Conservation (phyloP, 1,140 invertebrate species). For the Lepidurus couesii region DNA sequence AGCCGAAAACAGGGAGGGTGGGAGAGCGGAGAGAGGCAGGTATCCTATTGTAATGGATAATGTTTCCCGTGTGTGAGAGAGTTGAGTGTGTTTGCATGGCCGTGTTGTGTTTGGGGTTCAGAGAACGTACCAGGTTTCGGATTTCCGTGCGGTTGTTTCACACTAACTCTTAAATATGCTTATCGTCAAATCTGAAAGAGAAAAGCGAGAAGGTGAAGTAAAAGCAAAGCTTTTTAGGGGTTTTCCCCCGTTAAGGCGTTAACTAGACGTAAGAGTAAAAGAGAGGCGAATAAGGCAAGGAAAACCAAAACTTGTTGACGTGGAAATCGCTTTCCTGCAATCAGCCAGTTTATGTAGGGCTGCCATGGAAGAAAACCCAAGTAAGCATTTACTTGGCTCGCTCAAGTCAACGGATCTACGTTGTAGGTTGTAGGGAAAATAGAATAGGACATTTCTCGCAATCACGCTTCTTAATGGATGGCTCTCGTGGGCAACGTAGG, state of each 20-base stretch:
- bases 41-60: conserved; percentile 15
- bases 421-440: conserved; percentile 8
- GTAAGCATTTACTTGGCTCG: background rate
- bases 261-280: background rate
- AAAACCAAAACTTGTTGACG: background rate
- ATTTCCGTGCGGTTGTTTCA: background rate
- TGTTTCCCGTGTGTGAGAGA: background rate
- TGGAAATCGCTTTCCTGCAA: background rate
- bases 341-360: background rate
- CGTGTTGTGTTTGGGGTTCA: background rate
- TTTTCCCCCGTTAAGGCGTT: background rate
- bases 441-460: conserved; percentile 13
- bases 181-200: background rate
- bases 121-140: conserved; percentile 1
- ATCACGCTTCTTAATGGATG: conserved; percentile 17
- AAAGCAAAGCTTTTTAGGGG: too few species aligned
- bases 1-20: background rate
- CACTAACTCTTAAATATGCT: conserved; percentile 8
- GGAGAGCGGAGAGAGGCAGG: background rate
- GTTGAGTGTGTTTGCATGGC: conserved; percentile 14
- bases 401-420: background rate
- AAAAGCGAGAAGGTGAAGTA: background rate
- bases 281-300: background rate
- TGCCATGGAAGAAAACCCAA: background rate
- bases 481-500: background rate